Percentiles rank a stretch among this genome's conserved stretches.
Conservation (phyloP, 2,888 invertebrate species). For the Phyto melanocephala region DNA sequence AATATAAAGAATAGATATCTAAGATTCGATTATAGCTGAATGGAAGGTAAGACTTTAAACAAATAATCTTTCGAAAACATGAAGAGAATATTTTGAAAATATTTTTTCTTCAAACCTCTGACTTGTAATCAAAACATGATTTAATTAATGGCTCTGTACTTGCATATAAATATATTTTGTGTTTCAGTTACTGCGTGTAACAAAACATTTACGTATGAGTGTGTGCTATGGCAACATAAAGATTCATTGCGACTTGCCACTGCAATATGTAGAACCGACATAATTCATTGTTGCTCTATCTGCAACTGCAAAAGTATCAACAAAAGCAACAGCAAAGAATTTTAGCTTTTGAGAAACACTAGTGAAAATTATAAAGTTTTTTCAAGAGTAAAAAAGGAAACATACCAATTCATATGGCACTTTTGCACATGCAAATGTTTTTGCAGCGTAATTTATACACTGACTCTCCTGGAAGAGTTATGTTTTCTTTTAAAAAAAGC, state of each 20-base stretch:
- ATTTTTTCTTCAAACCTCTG: neutral
- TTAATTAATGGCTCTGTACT: constrained; percentile 16
- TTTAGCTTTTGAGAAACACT: neutral
- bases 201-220: neutral
- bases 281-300: constrained; percentile 57
- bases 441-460: constrained; percentile 15
- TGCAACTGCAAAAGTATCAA: constrained; percentile 19
- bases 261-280: constrained; percentile 59
- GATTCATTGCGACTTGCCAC: constrained; percentile 57
- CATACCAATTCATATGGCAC: neutral
- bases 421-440: neutral
- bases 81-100: too few relatives aligned
- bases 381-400: neutral
- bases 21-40: too few relatives aligned
- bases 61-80: too few relatives aligned
- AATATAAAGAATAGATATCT: too few relatives aligned
- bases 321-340: too few relatives aligned
- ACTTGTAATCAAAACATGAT: neutral
- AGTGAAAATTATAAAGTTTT: constrained; percentile 17
- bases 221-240: constrained; percentile 43
- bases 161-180: constrained; percentile 11
- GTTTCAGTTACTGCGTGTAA: neutral
- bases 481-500: constrained; percentile 2
- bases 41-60: too few relatives aligned
- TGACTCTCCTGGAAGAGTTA: neutral